A percentile compares a stretch with the other conserved stretches of the same genome.
phyloP scores from a whole-genome alignment of 1,140 invertebrate genomes.

The Notospermus geniculatus region DNA sequence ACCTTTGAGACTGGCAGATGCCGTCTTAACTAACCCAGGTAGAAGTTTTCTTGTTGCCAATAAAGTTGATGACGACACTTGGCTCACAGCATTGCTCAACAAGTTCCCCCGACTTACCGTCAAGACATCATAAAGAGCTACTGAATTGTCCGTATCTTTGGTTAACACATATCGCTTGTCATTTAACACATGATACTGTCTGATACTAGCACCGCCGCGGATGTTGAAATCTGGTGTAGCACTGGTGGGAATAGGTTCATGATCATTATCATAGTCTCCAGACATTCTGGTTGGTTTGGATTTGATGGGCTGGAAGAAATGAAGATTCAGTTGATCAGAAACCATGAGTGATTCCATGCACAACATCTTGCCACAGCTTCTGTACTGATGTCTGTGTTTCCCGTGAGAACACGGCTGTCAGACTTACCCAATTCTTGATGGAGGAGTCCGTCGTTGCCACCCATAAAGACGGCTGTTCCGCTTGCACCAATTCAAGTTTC shows the following conservation, averaged over 20 bases:
- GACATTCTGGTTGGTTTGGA: constrained; percentile 45
- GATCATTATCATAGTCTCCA: constrained; percentile 56
- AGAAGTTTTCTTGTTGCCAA: too few species aligned
- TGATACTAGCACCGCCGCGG: constrained; percentile 83
- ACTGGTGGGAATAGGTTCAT: constrained; percentile 43
- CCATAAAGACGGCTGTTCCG: constrained; percentile 86
- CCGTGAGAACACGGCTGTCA: too few species aligned
- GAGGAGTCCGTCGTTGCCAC: constrained; percentile 85
- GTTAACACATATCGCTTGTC: constrained; percentile 96
- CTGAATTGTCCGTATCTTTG: constrained; percentile 93
- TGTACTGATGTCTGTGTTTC: too few species aligned
- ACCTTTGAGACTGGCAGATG: too few species aligned
- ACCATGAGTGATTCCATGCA: too few species aligned
- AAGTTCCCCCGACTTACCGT: too few species aligned
- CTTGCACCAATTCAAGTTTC: constrained; percentile 77
- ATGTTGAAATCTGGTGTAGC: constrained; percentile 61
- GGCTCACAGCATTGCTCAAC: too few species aligned
- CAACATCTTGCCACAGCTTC: too few species aligned
- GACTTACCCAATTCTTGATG: constrained; percentile 70
- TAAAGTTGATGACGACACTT: too few species aligned
- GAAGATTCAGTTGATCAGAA: too few species aligned
- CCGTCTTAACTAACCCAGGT: too few species aligned
- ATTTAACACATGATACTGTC: constrained; percentile 88
- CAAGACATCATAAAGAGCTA: constrained; percentile 96
- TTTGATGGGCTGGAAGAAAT: constrained; percentile 56